phyloP scores from a whole-genome alignment of 2,797 vertebrate species.

The Thripadectes ignobilis region DNA sequence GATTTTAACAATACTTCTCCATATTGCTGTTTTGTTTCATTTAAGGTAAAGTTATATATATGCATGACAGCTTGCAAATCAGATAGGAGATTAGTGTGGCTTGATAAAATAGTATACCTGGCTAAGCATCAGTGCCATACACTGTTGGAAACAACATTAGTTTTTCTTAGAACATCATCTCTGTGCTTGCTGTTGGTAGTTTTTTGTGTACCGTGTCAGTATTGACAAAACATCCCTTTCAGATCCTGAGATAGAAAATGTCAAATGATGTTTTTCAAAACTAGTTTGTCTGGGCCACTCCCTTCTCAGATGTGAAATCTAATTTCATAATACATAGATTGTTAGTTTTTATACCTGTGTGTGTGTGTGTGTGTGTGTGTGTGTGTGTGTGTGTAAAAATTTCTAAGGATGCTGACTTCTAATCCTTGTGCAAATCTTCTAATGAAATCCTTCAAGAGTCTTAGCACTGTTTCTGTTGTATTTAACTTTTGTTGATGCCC shows the following conservation, averaged over 20 bases:
- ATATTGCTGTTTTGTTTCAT: not conserved
- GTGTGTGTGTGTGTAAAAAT: not conserved
- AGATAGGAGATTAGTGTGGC: not conserved
- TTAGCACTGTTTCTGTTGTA: not conserved
- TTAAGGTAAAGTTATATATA: conserved; percentile 19
- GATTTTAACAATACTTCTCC: not conserved
- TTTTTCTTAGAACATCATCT: not conserved
- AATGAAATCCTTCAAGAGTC: not conserved
- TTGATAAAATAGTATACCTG: not conserved
- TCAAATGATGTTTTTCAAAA: not conserved
- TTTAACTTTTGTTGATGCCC: not conserved
- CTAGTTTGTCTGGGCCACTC: not conserved
- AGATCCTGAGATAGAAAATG: not conserved
- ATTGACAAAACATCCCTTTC: not conserved
- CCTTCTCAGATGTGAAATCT: not conserved
- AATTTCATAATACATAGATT: not conserved
- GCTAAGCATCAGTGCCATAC: not conserved
- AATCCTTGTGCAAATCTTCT: not conserved
- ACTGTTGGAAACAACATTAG: not conserved
- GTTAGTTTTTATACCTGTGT: not conserved
- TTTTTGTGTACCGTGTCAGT: not conserved
- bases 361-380: not conserved
- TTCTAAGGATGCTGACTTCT: not conserved
- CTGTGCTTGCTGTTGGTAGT: not conserved
- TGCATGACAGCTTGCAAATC: not conserved